Percentiles rank a stretch among this genome's conserved stretches.
Conservation (phyloP, 2,797 vertebrate species). For the Eidolon dupreanum region DNA sequence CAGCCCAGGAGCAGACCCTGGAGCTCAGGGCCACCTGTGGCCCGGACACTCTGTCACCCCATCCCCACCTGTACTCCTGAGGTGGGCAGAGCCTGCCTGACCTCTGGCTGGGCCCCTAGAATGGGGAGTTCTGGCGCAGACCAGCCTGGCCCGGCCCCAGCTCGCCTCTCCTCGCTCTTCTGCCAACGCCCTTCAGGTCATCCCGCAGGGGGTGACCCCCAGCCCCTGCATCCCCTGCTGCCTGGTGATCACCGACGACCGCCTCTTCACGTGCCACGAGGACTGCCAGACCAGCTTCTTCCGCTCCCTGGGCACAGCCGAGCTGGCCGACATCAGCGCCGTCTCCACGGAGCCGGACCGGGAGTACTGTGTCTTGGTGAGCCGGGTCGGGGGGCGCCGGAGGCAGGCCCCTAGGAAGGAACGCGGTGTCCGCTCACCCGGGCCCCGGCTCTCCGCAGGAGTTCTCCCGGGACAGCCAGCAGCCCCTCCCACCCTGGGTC, state of each 20-base stretch:
- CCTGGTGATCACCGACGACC: conserved; percentile 93
- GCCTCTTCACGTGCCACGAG: conserved; percentile 95
- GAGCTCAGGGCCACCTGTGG: neutral
- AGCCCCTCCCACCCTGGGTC: conserved; percentile 94
- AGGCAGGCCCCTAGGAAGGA: neutral
- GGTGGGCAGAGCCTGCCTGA: neutral
- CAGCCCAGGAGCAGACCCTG: neutral
- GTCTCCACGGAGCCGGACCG: conserved; percentile 88
- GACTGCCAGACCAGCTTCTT: conserved; percentile 99
- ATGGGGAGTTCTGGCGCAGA: neutral
- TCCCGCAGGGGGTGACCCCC: conserved; percentile 93
- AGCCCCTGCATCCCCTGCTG: conserved; percentile 96
- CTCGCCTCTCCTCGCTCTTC: neutral
- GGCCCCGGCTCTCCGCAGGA: conserved; percentile 86
- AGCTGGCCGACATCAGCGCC: conserved; percentile 88
- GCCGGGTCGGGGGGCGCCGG: neutral
- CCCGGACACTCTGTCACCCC: neutral
- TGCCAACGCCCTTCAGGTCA: conserved; percentile 86
- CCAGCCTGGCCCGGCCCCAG: neutral
- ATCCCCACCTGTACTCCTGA: neutral
- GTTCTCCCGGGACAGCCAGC: conserved; percentile 91
- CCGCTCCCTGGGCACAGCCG: conserved; percentile 91
- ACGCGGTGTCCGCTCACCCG: neutral
- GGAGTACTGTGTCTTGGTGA: conserved; percentile 96
- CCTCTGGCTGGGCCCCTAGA: neutral